A percentile compares a stretch with the other conserved stretches of the same genome.
Evolutionary conservation across 2,888 invertebrate genomes (phyloP).

Genomic region (Agrotis exclamationis): DNA sequence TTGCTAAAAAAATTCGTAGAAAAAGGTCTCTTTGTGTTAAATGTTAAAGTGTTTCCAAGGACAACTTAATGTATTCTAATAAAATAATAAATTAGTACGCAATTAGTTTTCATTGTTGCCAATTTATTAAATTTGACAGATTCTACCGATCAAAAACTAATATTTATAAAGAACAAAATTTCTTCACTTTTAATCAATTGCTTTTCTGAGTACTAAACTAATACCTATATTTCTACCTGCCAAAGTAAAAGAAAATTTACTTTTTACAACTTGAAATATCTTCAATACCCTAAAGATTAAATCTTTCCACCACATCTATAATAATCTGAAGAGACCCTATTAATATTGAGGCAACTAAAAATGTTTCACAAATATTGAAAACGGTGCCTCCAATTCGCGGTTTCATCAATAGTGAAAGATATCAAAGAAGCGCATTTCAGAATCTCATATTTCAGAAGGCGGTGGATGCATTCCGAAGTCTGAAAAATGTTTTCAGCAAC

Average conservation of each 20-base stretch:
- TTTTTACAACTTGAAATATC: constrained; percentile 14
- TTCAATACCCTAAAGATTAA: constrained; percentile 36
- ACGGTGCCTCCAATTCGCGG: constrained; percentile 68
- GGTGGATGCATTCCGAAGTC: constrained; percentile 56
- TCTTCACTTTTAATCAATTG: background rate
- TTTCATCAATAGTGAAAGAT: constrained; percentile 66
- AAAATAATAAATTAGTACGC: background rate
- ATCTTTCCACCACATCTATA: constrained; percentile 41
- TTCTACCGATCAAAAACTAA: too few species aligned
- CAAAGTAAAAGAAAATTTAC: constrained; percentile 5
- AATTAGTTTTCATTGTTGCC: background rate
- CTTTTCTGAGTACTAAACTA: background rate
- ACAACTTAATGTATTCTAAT: constrained; percentile 6
- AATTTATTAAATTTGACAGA: background rate
- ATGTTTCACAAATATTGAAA: constrained; percentile 78
- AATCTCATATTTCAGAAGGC: constrained; percentile 67
- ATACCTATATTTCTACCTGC: background rate
- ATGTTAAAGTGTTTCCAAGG: constrained; percentile 5
- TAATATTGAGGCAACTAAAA: constrained; percentile 73
- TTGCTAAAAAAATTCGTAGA: background rate
- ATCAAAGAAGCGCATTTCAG: constrained; percentile 73
- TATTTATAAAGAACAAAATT: background rate
- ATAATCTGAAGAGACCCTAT: constrained; percentile 69
- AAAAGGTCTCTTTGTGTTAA: background rate
- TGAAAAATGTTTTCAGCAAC: constrained; percentile 71